phyloP scores from a whole-genome alignment of 2,888 invertebrate genomes.

The Orchesella flavescens region DNA sequence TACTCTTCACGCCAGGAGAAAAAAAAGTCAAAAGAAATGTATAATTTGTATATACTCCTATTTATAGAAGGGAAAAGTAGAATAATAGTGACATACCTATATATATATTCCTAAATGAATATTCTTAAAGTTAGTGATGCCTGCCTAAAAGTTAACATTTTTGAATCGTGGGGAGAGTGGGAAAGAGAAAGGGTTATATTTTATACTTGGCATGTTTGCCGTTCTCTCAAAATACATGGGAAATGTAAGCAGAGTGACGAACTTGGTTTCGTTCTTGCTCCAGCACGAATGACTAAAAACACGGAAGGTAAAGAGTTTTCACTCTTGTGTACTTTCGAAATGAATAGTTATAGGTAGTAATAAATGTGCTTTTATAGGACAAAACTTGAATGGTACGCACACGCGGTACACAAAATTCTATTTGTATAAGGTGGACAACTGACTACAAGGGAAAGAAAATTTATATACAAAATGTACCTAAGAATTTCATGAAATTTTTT shows the following conservation, averaged over 20 bases:
- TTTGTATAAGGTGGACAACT: background rate
- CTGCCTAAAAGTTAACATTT: background rate
- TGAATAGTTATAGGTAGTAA: background rate
- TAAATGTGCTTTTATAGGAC: background rate
- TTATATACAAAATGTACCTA: background rate
- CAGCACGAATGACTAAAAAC: constrained; percentile 11
- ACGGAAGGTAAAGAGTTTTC: constrained; percentile 15
- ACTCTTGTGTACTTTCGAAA: background rate
- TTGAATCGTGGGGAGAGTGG: background rate
- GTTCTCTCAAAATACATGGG: background rate
- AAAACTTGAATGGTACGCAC: background rate
- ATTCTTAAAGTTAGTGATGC: constrained; percentile 35
- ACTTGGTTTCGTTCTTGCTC: background rate
- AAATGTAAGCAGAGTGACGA: constrained; percentile 17
- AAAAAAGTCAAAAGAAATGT: constrained; percentile 10
- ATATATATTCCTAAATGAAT: no score
- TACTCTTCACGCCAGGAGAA: constrained; percentile 43
- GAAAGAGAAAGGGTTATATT: constrained; percentile 17
- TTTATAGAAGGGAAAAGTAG: background rate
- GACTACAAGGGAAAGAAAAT: background rate
- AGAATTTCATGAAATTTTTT: background rate
- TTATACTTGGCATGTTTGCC: constrained; percentile 10
- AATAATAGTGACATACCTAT: background rate
- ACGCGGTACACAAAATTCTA: background rate
- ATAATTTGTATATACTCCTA: background rate